Percentiles rank a stretch among this genome's conserved stretches.
Evolutionary conservation across 30 jellyfish, hydroid and myxozoan species (phyloP).

Genomic region (Hydra vulgaris): DNA sequence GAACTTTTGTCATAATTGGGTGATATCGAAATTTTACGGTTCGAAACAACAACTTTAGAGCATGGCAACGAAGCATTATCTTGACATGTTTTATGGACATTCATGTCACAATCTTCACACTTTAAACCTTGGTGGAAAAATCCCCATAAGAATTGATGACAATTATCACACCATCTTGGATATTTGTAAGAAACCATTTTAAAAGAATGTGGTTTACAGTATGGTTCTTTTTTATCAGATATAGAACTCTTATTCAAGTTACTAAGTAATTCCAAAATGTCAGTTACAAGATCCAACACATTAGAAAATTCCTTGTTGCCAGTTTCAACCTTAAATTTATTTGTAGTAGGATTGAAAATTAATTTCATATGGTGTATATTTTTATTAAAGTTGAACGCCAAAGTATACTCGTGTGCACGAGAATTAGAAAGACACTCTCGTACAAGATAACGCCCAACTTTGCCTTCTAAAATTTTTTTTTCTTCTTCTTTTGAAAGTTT

Average conservation of each 20-base stretch:
- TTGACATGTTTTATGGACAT: slow-evolving; percentile 72
- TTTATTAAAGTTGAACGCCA: slow-evolving; percentile 76
- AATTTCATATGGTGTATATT: slow-evolving; percentile 60
- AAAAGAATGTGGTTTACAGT: slow-evolving; percentile 66
- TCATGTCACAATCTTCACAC: slow-evolving; percentile 86
- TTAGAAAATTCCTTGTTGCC: slow-evolving; percentile 47
- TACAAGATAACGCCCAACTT: slow-evolving; percentile 70
- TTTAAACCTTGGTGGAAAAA: slow-evolving; percentile 74
- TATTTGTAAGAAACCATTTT: slow-evolving; percentile 52
- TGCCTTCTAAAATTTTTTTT: slow-evolving; percentile 48
- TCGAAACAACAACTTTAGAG: slow-evolving; percentile 51
- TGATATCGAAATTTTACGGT: slow-evolving; percentile 14
- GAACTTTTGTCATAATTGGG: background rate
- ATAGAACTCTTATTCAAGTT: slow-evolving; percentile 31
- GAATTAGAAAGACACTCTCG: slow-evolving; percentile 74
- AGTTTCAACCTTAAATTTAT: slow-evolving; percentile 54
- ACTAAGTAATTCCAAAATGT: slow-evolving; percentile 54
- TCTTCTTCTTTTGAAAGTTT: slow-evolving; percentile 62
- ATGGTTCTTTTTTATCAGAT: slow-evolving; percentile 33
- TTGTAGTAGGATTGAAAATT: slow-evolving; percentile 27
- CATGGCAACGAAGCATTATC: slow-evolving; percentile 58
- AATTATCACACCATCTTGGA: slow-evolving; percentile 91
- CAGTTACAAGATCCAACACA: slow-evolving; percentile 52
- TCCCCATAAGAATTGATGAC: slow-evolving; percentile 91
- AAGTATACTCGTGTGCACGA: slow-evolving; percentile 40